Evolutionary conservation across 2,113 vertebrate genomes (phyloP), one percentile per base, ranked within the genome.

Genomic region (Tylochromis polylepis): DNA sequence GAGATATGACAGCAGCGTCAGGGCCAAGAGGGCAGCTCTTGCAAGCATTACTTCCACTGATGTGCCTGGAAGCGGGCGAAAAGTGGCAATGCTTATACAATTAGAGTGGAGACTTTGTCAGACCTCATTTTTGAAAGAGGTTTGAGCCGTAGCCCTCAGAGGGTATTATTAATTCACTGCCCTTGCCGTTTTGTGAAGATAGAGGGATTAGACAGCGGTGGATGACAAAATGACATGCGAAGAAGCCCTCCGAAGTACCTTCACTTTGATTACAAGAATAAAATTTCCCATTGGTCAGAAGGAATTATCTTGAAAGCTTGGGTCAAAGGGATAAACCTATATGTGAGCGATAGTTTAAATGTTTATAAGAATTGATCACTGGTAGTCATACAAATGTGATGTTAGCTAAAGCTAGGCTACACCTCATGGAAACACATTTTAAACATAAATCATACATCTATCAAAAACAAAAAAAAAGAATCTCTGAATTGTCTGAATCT

Each of bases 71-170:
- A 90, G 79, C 53, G 58, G 55, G 86, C 51, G 29, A 87, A 94
- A 93, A 93, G 90, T 89, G 92, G 90, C 84, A 65, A 92, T 81
- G 92, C 94, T 96, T 93, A 95, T 93, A 91, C 88, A 92, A 95
- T 95, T 95, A 95, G 84, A 95, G 88, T 18, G 59, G 60, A 87
- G 94, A 94, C 88, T 90, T 93, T 94, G 93, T 95, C 91, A 92
- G 91, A 94, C 81, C 93, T 94, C 91, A 96, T 94, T 95, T 95
- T 81, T 91, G 88, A 91, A 83, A 95, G 92, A 95, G 94, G 88
- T 91, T 93, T 90, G 83, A 94, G 93, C 87, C 38, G 16, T 59
- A 65, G 91, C 92, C 86, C 88, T 91, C 81, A 34, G 93, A 95
- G 93, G 91, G 78, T 89, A 78, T 94, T 91, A 95, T 93, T 93